Percentiles rank a stretch among this genome's conserved stretches.
phyloP scores from a whole-genome alignment of 2,113 vertebrate genomes.

The Cyrtonyx montezumae region DNA sequence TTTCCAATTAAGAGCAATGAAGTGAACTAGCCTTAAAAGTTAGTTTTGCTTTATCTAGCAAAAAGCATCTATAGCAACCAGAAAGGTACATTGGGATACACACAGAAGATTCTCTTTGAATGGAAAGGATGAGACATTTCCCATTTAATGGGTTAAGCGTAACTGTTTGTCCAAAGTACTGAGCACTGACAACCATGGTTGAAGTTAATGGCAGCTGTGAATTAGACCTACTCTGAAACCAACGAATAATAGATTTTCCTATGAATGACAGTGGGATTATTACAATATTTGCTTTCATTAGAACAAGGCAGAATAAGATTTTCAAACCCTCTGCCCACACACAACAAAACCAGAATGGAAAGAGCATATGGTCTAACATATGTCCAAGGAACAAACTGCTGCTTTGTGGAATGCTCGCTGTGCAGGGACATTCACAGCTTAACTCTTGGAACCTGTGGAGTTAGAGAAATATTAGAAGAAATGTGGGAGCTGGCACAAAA shows the following conservation, averaged over 20 bases:
- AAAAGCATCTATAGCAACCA: not conserved
- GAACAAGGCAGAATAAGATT: not conserved
- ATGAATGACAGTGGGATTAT: not conserved
- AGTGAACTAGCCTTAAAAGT: not conserved
- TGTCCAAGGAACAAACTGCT: slow-evolving; percentile 16
- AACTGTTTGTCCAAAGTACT: not conserved
- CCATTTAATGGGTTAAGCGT: not conserved
- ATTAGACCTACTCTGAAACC: not conserved
- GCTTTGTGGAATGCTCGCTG: slow-evolving; percentile 4
- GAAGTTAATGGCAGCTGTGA: not conserved
- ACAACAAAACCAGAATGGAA: not conserved
- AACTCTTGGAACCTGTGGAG: not conserved
- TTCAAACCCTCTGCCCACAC: not conserved
- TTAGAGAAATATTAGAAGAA: not conserved
- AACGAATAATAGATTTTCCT: not conserved
- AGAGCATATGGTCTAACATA: slow-evolving; percentile 25
- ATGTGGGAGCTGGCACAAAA: not conserved
- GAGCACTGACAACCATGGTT: not conserved
- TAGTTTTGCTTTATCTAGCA: not conserved
- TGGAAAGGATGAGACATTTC: not conserved
- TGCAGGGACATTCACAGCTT: not conserved
- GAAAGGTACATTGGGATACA: not conserved
- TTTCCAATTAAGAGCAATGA: not conserved
- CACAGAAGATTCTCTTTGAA: not conserved
- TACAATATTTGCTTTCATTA: not conserved